Evolutionary conservation across 2,888 invertebrate genomes (phyloP).

Genomic region (Lutraria lutraria): DNA sequence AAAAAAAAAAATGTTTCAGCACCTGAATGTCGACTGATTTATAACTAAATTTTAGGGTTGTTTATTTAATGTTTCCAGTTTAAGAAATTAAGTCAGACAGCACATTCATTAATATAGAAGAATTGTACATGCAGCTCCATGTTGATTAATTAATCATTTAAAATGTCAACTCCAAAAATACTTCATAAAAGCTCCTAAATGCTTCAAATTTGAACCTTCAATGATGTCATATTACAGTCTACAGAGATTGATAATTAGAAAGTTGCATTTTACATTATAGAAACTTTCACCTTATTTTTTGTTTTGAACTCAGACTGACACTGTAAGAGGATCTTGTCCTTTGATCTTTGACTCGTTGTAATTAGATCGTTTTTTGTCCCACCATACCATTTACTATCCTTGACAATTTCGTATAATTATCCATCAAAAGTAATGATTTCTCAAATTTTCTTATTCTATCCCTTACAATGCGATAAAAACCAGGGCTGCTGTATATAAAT

Average conservation of each 20-base stretch:
- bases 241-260: neutral
- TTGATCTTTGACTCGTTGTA: neutral
- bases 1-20: too few species aligned
- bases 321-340: neutral
- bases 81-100: neutral
- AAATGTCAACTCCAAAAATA: neutral
- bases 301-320: neutral
- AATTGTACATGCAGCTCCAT: neutral
- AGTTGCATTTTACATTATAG: neutral
- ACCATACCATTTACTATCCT: neutral
- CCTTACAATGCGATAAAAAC: neutral
- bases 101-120: neutral
- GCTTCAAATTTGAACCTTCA: neutral
- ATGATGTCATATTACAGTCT: neutral
- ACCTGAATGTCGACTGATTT: neutral
- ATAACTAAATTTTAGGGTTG: too few species aligned
- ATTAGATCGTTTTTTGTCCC: neutral
- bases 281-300: neutral
- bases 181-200: neutral
- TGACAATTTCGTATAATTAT: slow-evolving; percentile 5
- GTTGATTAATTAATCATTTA: neutral
- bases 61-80: neutral
- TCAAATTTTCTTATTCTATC: neutral
- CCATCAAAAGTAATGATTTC: neutral
- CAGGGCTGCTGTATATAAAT: neutral